phyloP scores from a whole-genome alignment of 2,797 vertebrate genomes.

The Dendrocincla tyrannina region DNA sequence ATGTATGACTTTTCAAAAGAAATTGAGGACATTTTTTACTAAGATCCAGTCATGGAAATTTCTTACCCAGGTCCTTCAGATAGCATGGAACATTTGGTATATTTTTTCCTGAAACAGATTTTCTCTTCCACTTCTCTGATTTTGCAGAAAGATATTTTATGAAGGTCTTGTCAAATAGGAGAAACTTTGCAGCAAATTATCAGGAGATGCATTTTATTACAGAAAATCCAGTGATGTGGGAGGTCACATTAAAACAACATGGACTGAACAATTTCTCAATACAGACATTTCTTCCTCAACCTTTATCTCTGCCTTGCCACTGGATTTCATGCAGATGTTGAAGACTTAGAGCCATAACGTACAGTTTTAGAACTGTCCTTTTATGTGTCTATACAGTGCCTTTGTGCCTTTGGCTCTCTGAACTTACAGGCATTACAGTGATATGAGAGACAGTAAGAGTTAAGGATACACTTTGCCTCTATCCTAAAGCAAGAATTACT shows the following conservation, averaged over 20 bases:
- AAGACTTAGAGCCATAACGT: background rate
- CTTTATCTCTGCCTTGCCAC: background rate
- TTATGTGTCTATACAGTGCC: background rate
- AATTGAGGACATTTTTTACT: background rate
- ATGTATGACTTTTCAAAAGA: background rate
- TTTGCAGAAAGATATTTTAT: slow-evolving; percentile 4
- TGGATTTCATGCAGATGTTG: background rate
- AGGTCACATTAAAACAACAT: background rate
- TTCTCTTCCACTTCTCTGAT: background rate
- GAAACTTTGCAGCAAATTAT: background rate
- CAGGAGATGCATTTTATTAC: background rate
- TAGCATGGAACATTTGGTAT: background rate
- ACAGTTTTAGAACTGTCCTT: background rate
- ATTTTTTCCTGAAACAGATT: background rate
- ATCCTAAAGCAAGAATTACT: background rate
- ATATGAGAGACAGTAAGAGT: background rate
- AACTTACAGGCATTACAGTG: background rate
- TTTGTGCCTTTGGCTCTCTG: background rate
- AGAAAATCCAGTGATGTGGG: background rate
- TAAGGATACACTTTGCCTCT: background rate
- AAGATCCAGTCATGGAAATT: background rate
- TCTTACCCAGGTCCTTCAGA: background rate
- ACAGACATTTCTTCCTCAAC: background rate
- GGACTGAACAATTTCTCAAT: background rate
- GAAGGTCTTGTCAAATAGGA: background rate